Evolutionary conservation across 2,113 vertebrate species (phyloP), one percentile per base, ranked within the genome.

Genomic region (Arvicanthis niloticus): DNA sequence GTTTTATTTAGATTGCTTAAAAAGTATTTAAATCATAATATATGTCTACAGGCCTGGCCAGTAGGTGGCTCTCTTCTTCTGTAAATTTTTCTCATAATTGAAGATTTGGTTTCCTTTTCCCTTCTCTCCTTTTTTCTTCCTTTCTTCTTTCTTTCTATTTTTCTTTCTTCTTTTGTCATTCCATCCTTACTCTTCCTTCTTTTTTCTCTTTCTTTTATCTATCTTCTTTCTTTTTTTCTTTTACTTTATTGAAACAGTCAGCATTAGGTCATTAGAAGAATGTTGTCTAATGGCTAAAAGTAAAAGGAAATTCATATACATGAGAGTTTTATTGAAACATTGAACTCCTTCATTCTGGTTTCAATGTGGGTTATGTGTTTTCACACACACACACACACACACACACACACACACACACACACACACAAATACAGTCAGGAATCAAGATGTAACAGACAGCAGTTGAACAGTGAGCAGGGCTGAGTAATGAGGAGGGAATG

Each of bases 371-470:
- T 12, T 88, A 58, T 73, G 8, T 48, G 24, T 45, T 42, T 80
- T 16, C 80, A 70, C n/a, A 22, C 5, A 51, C 45, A 48, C 45
- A 48, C 45, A 48, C 45, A 48, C 45, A 48, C 45, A 48, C 45
- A 48, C 45, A 48, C 45, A 48, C 45, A n/a, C n/a, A n/a, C n/a
- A n/a, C n/a, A n/a, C n/a, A n/a, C n/a, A n/a, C n/a, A n/a, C n/a
- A n/a, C n/a, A n/a, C n/a, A n/a, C n/a, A 34, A 13, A 4, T 60
- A 7, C 1, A 40, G 0, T 0, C 7, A 37, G 37, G 60, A 58
- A 29, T 37, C 29, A 16, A 45, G 60, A 65, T 10, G 51, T 21
- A 48, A 37, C 11, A 65, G 80, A 48, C 53, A 68, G 26, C 31
- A 89, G 45, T 34, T 91, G n/a, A 45, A 0, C 21, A 48, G 13